Conservation (phyloP, 2,888 invertebrate genomes). For the Drosophila quinaria region DNA sequence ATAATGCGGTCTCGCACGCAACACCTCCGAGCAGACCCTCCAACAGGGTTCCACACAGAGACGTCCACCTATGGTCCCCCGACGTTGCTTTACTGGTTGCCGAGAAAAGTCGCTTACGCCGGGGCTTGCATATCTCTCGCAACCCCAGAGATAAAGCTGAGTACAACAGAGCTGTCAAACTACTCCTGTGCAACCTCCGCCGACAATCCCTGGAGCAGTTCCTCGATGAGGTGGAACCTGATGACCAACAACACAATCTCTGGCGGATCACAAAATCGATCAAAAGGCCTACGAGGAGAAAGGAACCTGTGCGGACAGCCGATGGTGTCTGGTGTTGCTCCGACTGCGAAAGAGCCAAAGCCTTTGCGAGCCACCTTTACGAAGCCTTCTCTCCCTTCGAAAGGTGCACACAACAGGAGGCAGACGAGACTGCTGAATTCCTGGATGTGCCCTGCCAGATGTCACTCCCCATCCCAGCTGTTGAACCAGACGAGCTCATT, state of each 20-base stretch:
- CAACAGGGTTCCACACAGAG: background rate
- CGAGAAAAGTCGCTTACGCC: constrained; percentile 6
- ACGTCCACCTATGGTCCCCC: constrained; percentile 2
- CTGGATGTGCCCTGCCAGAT: background rate
- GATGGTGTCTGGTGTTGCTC: constrained; percentile 3
- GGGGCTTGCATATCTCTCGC: background rate
- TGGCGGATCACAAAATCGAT: background rate
- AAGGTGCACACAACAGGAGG: background rate
- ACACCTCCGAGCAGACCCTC: background rate
- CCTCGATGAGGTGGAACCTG: background rate
- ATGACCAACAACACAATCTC: background rate
- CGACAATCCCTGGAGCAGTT: background rate
- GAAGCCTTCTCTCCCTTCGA: background rate
- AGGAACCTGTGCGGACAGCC: background rate
- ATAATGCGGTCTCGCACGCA: background rate
- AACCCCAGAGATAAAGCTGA: constrained; percentile 7
- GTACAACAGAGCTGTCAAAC: background rate
- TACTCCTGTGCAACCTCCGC: background rate
- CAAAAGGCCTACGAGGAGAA: background rate
- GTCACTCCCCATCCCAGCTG: background rate
- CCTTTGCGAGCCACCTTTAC: background rate
- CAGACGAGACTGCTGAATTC: background rate
- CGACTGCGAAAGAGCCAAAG: background rate
- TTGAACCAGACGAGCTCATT: background rate
- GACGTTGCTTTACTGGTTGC: background rate